Evolutionary conservation across 2,797 vertebrate genomes (phyloP).

Genomic region (Euthynnus affinis): DNA sequence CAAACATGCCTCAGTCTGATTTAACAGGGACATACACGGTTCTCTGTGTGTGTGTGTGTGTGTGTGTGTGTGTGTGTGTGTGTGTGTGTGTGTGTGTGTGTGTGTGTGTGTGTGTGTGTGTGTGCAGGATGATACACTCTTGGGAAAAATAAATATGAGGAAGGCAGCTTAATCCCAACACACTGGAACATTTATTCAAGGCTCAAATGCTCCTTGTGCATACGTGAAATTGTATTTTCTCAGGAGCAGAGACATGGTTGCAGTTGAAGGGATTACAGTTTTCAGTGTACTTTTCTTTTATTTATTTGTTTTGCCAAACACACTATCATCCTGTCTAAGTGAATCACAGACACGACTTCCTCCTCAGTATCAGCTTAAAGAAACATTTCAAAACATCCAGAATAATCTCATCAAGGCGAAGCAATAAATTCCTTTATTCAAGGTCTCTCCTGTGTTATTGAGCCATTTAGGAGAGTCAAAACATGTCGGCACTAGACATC

Average conservation of each 20-base stretch:
- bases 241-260: conserved; percentile 6
- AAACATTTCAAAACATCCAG: conserved; percentile 24
- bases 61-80: conserved; percentile 4
- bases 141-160: conserved; percentile 12
- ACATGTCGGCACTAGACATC: conserved; percentile 41
- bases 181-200: conserved; percentile 56
- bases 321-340: background rate
- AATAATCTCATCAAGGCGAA: conserved; percentile 24
- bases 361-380: background rate
- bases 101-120: conserved; percentile 3
- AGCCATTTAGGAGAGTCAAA: conserved; percentile 51
- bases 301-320: conserved; percentile 18
- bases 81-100: conserved; percentile 4
- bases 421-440: conserved; percentile 23
- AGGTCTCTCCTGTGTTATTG: conserved; percentile 21
- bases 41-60: conserved; percentile 5
- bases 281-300: conserved; percentile 8
- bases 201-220: conserved; percentile 16
- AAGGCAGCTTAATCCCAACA: conserved; percentile 44
- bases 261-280: conserved; percentile 31
- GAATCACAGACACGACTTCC: background rate
- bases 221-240: conserved; percentile 33
- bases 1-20: conserved; percentile 19
- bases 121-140: conserved; percentile 9
- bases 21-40: background rate